Base-by-base conservation (phyloP, 2,113 vertebrate species). In the Sturnus vulgaris region DNA sequence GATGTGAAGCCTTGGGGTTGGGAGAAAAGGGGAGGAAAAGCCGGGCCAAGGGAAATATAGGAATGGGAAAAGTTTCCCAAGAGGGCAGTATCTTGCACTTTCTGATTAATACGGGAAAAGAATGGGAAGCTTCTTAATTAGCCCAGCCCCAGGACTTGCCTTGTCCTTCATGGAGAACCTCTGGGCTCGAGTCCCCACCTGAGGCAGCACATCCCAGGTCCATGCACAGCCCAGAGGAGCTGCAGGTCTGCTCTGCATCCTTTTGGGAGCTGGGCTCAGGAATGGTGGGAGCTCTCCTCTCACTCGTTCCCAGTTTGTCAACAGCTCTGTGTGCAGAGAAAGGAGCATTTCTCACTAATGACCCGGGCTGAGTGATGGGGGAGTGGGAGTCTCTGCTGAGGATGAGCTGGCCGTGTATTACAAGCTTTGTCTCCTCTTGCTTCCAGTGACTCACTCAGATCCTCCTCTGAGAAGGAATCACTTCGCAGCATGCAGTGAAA, bases 361-460 rank as follows among this genome's bases (percentile, higher is more conserved):
- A 85, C 88, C 90, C 7, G 15, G 56, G 79, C 89, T 90, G 82
- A 66, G 75, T 52, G 47, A 59, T 75, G 76, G 66, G 83, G 90
- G 88, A 86, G 92, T 90, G 84, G 86, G 94, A 86, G 82, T 91
- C 86, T 72, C 5, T 92, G 90, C 86, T 95, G 96, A 92, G 89
- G 79, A 93, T 91, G 83, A 94, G 91, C 84, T 95, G 86, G 64
- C 82, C 50, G 0, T 80, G 83, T 55, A 46, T 93, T 95, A 73
- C 84, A 93, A 93, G 20, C 78, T 87, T 68, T 93, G 37, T 84
- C 77, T 92, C 77, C 83, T 87, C 80, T 93, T 66, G 81, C 17
- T 91, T 95, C 44, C 96, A 97, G 97, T 97, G 97, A 97, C 88
- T 97, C 97, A 96, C 91, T 84, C 91, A 50, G 89, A 92, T 59